These are phyloP conservation scores for Pristionchus maxplancki DNA, from an alignment of 2,888 invertebrate genomes.

Conservation along the genomic window DNA sequence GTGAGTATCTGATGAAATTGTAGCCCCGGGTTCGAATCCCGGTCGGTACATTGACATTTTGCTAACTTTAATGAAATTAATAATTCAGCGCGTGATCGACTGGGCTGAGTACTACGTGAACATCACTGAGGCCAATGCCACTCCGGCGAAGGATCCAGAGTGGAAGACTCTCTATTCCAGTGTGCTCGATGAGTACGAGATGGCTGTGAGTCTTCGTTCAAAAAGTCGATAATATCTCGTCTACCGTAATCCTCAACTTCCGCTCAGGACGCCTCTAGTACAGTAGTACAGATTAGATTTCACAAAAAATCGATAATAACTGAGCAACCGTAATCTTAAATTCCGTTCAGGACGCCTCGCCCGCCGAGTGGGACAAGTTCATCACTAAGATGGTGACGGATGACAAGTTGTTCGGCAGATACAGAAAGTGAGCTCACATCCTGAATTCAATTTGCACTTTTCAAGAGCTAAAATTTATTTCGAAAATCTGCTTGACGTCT, in stretches of 20 bases:
- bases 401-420: slow-evolving; percentile 89
- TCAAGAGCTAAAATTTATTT: not conserved
- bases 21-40: not conserved
- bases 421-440: slow-evolving; percentile 79
- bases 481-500: not conserved
- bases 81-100: slow-evolving; percentile 89
- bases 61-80: too few relatives aligned
- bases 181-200: slow-evolving; percentile 79
- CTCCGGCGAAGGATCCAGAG: slow-evolving; percentile 78
- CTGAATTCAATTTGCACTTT: not conserved
- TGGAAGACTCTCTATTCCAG: slow-evolving; percentile 93
- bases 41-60: too few relatives aligned
- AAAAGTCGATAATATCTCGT: not conserved
- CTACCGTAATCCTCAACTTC: not conserved
- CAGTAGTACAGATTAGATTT: too few relatives aligned
- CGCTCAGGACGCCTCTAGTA: slow-evolving; percentile 85
- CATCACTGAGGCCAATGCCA: slow-evolving; percentile 89
- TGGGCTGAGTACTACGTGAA: slow-evolving; percentile 97
- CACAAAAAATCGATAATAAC: too few relatives aligned
- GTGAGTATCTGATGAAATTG: slow-evolving; percentile 73
- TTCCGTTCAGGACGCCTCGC: slow-evolving; percentile 84
- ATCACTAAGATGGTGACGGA: slow-evolving; percentile 91
- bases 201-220: slow-evolving; percentile 53
- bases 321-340: not conserved
- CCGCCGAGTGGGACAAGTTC: slow-evolving; percentile 92